Evolutionary conservation across 2,888 invertebrate species (phyloP), one percentile per base, ranked within the genome.

Genomic region (Drosophila borealis): DNA sequence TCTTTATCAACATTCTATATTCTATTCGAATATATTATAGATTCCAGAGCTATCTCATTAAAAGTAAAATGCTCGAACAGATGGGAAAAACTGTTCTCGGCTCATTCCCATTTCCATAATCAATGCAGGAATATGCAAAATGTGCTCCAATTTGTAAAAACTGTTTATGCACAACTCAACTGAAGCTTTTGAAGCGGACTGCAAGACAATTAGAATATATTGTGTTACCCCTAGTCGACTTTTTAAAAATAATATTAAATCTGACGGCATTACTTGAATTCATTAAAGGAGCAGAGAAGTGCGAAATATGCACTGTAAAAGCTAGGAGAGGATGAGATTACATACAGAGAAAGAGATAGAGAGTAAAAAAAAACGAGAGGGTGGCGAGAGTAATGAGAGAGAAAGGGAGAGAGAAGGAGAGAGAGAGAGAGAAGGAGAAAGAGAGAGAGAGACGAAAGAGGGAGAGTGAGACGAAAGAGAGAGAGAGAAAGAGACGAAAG

Each of bases 41-140:
- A 8, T 4, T 29, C 1, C 29, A 37, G 14, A 33, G 48, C 29
- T 21, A 36, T 14, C 53, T 63, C 48, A 42, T 63, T 64, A 14
- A 41, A 33, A 29, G 14, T 34, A 0, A 25, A 29, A 17, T 33
- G 14, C 14, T 10, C 10, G 14, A n/a, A 41, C 29, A 49, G 29
- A 11, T 11, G 4, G 3, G 11, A 2, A 34, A 8, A 4, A 8
- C 13, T 29, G 19, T 29, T 54, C 42, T 6, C 44, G 10, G n/a
- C 9, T 11, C 29, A 42, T 13, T 29, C 13, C 10, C 29, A 65
- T 65, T 37, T 65, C 33, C 48, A 63, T 64, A 63, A 41, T 46
- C 63, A 34, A 11, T 29, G 5, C 59, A 25, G n/a, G 17, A 17
- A 33, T 33, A 56, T 25, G 33, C 14, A 29, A 14, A 37, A 21